Percentiles rank a stretch among this genome's conserved stretches.
Evolutionary conservation across 2,113 vertebrate genomes (phyloP).

Genomic region (Ptilorrhoa leucosticta): DNA sequence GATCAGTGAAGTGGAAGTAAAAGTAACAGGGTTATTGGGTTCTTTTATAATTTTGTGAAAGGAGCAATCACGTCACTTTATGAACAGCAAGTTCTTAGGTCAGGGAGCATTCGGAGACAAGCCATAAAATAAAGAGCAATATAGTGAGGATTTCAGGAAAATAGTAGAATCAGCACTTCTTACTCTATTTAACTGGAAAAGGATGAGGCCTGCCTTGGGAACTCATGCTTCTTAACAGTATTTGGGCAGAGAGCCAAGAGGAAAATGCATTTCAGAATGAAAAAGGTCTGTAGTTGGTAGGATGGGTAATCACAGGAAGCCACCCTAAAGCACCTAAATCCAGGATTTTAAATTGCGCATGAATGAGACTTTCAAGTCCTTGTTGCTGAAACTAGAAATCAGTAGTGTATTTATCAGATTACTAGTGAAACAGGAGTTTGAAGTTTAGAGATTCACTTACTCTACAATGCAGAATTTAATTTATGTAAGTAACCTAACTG

Average conservation of each 20-base stretch:
- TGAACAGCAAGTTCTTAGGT: constrained; percentile 65
- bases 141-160: constrained; percentile 68
- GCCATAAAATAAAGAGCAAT: constrained; percentile 71
- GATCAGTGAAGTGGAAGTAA: background rate
- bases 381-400: background rate
- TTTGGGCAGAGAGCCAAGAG: constrained; percentile 63
- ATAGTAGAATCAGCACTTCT: constrained; percentile 72
- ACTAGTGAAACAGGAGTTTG: background rate
- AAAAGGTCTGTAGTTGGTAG: constrained; percentile 15
- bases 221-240: constrained; percentile 66
- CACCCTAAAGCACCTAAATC: constrained; percentile 26
- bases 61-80: constrained; percentile 60
- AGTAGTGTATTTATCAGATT: background rate
- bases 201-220: constrained; percentile 65
- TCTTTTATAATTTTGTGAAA: constrained; percentile 61
- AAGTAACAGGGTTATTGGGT: constrained; percentile 10
- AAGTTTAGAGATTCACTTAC: background rate
- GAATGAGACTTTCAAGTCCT: background rate
- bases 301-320: constrained; percentile 48
- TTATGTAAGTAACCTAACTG: background rate
- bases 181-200: constrained; percentile 68
- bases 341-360: constrained; percentile 8
- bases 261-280: constrained; percentile 66
- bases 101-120: constrained; percentile 68
- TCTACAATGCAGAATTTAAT: background rate